Percentiles rank a stretch among this genome's conserved stretches.
These are phyloP conservation scores for Thamnaconus septentrionalis DNA, from an alignment of 2,113 vertebrate species.

Conservation along the genomic window DNA sequence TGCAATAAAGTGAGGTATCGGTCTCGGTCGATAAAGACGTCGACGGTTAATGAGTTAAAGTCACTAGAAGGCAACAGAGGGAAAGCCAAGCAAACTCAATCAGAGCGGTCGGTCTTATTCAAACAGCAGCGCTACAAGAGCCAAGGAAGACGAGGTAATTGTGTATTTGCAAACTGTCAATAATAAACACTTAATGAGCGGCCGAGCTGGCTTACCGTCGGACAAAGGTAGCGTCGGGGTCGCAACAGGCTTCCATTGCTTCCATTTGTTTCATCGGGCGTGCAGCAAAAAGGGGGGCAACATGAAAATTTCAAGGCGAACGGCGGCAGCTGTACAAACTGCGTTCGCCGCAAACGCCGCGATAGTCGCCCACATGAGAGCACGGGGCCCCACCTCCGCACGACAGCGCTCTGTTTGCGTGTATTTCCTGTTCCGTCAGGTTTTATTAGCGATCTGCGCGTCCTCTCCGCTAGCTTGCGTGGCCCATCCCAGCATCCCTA, in stretches of 20 bases:
- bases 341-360: not conserved
- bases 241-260: not conserved
- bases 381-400: slow-evolving; percentile 4
- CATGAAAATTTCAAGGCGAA: not conserved
- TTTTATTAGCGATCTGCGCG: slow-evolving; percentile 39
- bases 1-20: too few relatives aligned
- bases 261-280: not conserved
- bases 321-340: not conserved
- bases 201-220: too few relatives aligned
- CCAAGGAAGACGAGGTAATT: too few relatives aligned
- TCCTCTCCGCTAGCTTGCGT: slow-evolving; percentile 24
- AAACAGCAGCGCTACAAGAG: too few relatives aligned
- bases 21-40: too few relatives aligned
- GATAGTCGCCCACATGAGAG: slow-evolving; percentile 9
- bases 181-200: too few relatives aligned
- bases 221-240: too few relatives aligned
- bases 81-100: too few relatives aligned
- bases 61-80: too few relatives aligned
- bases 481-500: not conserved
- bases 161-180: too few relatives aligned
- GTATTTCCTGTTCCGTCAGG: slow-evolving; percentile 33
- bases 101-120: too few relatives aligned
- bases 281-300: not conserved
- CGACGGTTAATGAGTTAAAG: too few relatives aligned
- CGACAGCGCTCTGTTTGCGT: slow-evolving; percentile 18